A percentile compares a stretch with the other conserved stretches of the same genome.
These are phyloP conservation scores for Andricus grossulariae DNA, from an alignment of 1,140 invertebrate genomes.

Conservation along the genomic window DNA sequence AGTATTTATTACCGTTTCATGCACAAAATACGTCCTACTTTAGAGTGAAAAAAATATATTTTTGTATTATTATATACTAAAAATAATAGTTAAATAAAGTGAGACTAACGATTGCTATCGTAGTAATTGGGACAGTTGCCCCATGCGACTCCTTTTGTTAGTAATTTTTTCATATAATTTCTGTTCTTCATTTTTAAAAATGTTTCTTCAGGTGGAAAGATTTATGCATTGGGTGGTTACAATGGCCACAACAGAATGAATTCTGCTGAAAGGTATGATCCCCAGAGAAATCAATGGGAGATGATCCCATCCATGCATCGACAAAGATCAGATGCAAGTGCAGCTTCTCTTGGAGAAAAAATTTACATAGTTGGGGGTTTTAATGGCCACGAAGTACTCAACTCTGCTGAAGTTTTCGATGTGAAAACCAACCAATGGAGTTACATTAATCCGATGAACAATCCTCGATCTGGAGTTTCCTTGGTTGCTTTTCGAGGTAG, in stretches of 20 bases:
- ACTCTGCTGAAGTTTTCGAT: conserved; percentile 81
- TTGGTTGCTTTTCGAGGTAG: conserved; percentile 82
- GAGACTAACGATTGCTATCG: too few relatives aligned
- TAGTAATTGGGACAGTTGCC: too few relatives aligned
- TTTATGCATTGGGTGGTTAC: conserved; percentile 93
- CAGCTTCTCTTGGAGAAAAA: conserved; percentile 67
- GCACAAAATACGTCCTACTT: too few relatives aligned
- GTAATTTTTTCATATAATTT: not conserved
- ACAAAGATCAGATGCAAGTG: conserved; percentile 87
- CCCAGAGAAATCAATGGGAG: conserved; percentile 87
- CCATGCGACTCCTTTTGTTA: not conserved
- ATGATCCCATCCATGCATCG: conserved; percentile 88
- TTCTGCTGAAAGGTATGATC: conserved; percentile 84
- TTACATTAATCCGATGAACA: conserved; percentile 85
- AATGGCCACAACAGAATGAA: conserved; percentile 88
- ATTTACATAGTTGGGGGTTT: conserved; percentile 87
- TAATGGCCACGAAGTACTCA: conserved; percentile 82
- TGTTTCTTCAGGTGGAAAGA: conserved; percentile 78
- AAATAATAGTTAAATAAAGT: too few relatives aligned
- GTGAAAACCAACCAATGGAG: conserved; percentile 83
- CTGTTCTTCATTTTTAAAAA: conserved; percentile 1
- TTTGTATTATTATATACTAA: too few relatives aligned
- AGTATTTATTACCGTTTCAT: too few relatives aligned
- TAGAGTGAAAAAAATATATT: too few relatives aligned
- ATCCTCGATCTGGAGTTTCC: conserved; percentile 85